Base-by-base conservation (phyloP, 2,113 vertebrate genomes). In the Butorides virescens region DNA sequence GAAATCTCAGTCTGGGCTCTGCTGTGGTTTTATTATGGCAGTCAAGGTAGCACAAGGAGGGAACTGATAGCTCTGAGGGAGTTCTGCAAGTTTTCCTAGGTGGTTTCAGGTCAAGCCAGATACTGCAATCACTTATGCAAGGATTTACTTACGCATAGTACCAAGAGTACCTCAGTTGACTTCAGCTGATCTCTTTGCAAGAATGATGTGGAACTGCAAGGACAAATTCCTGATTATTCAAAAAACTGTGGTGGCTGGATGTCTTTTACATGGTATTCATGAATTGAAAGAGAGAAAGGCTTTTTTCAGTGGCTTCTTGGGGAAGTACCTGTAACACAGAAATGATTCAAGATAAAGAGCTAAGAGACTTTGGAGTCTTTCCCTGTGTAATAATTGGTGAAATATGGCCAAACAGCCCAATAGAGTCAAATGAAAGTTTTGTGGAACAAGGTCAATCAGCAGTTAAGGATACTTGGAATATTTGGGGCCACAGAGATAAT, bases 21-120 rank as follows among this genome's bases (percentile, higher is more conserved):
- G 20, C 10, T 4, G 1, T 29, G 5, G 5, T 68, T 77, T 53
- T 72, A 10, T 53, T 18, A 42, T 0, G 1, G 10, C 32, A 50
- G 19, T 29, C 9, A 29, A 34, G 21, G 18, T 10, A 63, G 7
- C 26, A 34, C 3, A 46, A 49, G 19, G 12, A 37, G 11, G 5
- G 7, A 86, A 58, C 4, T 17, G 13, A 25, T 34, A 26, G 10
- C 14, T 66, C 32, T 70, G 30, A 21, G 9, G 12, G 32, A 77
- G 30, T 56, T 15, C 11, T 52, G 13, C 12, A 59, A 18, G 19
- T 87, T 84, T 78, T 68, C 15, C 30, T 78, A 12, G 3, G 13
- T n/a, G 16, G 4, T 75, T 89, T 78, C 52, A n/a, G 19, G 15
- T 47, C 11, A 90, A 78, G 10, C 20, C 26, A 77, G 61, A 25